Base-by-base conservation (phyloP, 2,888 invertebrate genomes). In the Chymomyza caudatula region DNA sequence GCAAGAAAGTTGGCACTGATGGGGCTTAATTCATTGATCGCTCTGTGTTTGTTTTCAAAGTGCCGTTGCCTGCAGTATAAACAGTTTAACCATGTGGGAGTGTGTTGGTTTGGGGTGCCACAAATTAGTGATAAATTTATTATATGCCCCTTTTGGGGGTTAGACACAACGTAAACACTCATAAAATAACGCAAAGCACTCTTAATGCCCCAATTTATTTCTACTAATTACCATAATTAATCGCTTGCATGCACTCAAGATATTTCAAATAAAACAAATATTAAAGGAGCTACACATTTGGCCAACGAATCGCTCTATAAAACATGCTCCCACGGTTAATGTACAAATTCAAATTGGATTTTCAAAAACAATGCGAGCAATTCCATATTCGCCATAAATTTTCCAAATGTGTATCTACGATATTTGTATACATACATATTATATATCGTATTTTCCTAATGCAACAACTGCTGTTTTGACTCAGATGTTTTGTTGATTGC, bases 21-120 rank as follows among this genome's bases (percentile, higher is more conserved):
- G 70, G 60, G 51, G 68, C 67, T 37, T 66, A 72, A 77, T 64
- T 73, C 74, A 83, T 83, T 70, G 78, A 78, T 73, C 57, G 69
- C 63, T 53, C 62, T 64, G 54, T 76, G 69, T 81, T 76, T 78
- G 68, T 69, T 55, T 65, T 69, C 49, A 52, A 23, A 57, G 56
- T 17, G 47, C 19, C 47, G 15, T 1, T 47, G 47, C 6, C 17
- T 47, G 11, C 19, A 5, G 47, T 47, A 19, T 47, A 47, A 19
- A 19, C 47, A 4, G 15, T 47, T 47, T 47, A 19, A 47, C 17
- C 19, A 8, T 47, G 47, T 47, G 29, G 29, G 29, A 37, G 29
- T 37, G n/a, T n/a, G n/a, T 37, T 8, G 29, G 29, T 37, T 2
- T 37, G 29, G 11, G 54, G 47, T 60, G 66, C 66, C 55, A 25